These are phyloP conservation scores for Centrocercus urophasianus DNA, from an alignment of 2,113 vertebrate species.

Conservation along the genomic window DNA sequence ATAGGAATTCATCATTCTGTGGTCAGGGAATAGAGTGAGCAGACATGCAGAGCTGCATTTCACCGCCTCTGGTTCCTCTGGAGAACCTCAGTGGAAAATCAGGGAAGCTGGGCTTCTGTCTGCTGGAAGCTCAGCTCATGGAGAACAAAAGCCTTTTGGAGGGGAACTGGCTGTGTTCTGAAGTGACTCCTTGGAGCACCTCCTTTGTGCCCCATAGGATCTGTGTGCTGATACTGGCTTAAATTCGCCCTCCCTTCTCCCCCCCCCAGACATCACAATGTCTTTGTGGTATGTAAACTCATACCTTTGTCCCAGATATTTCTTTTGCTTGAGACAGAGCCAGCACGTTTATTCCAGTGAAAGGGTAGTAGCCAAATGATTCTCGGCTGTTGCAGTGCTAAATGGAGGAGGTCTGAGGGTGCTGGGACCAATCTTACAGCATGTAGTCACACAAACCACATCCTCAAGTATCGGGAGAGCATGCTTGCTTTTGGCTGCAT, in stretches of 20 bases:
- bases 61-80: not conserved
- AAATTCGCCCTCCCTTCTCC: not conserved
- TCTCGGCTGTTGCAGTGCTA: not conserved
- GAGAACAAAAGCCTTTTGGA: not conserved
- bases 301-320: not conserved
- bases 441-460: constrained; percentile 34
- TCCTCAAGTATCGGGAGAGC: not conserved
- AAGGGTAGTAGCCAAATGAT: not conserved
- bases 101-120: not conserved
- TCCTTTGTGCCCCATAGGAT: not conserved
- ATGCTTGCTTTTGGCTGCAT: not conserved
- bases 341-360: not conserved
- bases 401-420: not conserved
- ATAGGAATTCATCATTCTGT: not conserved
- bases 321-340: not conserved
- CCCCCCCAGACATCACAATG: not conserved
- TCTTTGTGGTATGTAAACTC: not conserved
- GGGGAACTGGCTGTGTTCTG: not conserved
- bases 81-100: not conserved
- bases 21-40: not conserved
- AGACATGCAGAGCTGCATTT: not conserved
- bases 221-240: not conserved
- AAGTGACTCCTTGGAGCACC: not conserved
- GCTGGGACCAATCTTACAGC: not conserved
- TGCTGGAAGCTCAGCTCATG: not conserved